A percentile compares a stretch with the other conserved stretches of the same genome.
Evolutionary conservation across 2,797 vertebrate genomes (phyloP).

Genomic region (Hypotaenidia philippensis): DNA sequence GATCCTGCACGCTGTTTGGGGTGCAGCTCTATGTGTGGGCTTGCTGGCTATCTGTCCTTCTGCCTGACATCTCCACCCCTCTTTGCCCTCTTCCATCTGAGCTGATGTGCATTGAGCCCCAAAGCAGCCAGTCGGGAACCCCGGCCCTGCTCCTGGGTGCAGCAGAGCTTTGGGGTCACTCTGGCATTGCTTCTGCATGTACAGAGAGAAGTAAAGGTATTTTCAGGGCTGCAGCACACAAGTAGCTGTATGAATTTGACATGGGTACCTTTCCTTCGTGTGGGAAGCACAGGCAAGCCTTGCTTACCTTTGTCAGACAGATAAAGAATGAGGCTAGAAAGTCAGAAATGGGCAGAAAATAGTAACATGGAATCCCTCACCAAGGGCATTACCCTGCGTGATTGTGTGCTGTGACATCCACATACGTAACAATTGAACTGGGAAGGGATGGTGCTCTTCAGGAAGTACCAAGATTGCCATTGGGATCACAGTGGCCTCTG

Average conservation of each 20-base stretch:
- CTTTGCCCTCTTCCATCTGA: background rate
- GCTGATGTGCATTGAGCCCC: rapidly evolving
- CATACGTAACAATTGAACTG: background rate
- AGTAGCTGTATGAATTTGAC: background rate
- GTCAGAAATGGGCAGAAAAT: background rate
- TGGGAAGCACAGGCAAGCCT: background rate
- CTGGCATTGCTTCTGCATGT: background rate
- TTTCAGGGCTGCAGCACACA: background rate
- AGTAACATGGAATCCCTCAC: background rate
- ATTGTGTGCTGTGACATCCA: background rate
- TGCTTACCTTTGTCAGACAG: background rate
- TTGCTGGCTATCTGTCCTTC: background rate
- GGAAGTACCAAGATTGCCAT: background rate
- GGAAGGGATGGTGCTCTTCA: background rate
- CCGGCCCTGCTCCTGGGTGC: background rate
- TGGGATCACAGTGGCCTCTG: background rate
- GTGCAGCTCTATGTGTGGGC: background rate
- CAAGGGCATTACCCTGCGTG: background rate
- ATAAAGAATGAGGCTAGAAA: background rate
- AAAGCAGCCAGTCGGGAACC: rapidly evolving
- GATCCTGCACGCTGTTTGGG: rapidly evolving
- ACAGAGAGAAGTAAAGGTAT: background rate
- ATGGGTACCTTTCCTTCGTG: background rate
- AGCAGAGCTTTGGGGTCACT: background rate
- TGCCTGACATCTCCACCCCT: background rate